These are phyloP conservation scores for Drosophila nr. perissopoda DNA, from an alignment of 2,888 invertebrate species.

Conservation along the genomic window DNA sequence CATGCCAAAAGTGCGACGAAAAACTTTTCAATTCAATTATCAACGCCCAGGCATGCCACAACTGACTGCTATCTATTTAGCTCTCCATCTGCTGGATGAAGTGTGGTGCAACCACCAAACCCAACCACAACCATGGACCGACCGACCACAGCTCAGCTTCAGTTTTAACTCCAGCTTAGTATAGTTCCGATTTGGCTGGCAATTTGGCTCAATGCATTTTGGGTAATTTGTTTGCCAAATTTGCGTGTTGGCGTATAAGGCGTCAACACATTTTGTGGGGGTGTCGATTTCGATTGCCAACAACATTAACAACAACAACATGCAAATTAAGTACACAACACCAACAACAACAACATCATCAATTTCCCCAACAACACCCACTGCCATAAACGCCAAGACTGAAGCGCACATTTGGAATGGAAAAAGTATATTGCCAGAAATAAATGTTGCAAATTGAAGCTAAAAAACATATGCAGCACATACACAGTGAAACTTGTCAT, in stretches of 20 bases:
- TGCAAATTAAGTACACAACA: slow-evolving; percentile 26
- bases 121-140: background rate
- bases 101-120: slow-evolving; percentile 11
- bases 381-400: slow-evolving; percentile 23
- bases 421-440: slow-evolving; percentile 34
- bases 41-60: slow-evolving; percentile 64
- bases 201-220: slow-evolving; percentile 64
- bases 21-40: slow-evolving; percentile 77
- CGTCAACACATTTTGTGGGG: slow-evolving; percentile 60
- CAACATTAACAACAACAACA: slow-evolving; percentile 27
- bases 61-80: slow-evolving; percentile 11
- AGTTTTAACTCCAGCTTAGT: background rate
- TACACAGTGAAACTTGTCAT: slow-evolving; percentile 13
- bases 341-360: slow-evolving; percentile 9
- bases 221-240: slow-evolving; percentile 73
- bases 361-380: slow-evolving; percentile 28
- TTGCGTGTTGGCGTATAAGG: slow-evolving; percentile 69
- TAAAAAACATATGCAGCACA: background rate
- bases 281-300: slow-evolving; percentile 54
- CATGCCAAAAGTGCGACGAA: slow-evolving; percentile 63
- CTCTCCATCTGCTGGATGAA: slow-evolving; percentile 9
- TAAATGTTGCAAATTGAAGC: slow-evolving; percentile 32
- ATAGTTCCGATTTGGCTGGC: slow-evolving; percentile 59
- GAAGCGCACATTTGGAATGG: slow-evolving; percentile 19
- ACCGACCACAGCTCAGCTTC: background rate